These are phyloP conservation scores for Yponomeuta malinellus DNA, from an alignment of 2,888 invertebrate genomes.

Conservation along the genomic window DNA sequence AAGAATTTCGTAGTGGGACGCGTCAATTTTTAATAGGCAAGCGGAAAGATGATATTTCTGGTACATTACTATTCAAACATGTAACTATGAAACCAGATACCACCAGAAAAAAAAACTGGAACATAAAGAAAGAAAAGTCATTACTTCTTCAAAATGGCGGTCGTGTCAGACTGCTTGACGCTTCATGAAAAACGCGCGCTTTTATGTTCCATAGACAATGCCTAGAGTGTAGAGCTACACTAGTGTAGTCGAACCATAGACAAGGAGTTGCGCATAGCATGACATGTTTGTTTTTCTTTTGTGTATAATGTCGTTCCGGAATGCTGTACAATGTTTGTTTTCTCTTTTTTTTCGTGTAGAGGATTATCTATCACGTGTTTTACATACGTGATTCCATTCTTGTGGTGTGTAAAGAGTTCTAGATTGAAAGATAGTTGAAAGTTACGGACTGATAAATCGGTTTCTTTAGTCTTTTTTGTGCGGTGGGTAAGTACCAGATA, in stretches of 20 bases:
- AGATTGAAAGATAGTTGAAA: background rate
- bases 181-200: conserved; percentile 31
- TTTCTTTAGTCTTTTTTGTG: background rate
- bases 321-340: conserved; percentile 18
- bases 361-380: conserved; percentile 10
- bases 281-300: conserved; percentile 18
- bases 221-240: background rate
- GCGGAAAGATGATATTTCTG: background rate
- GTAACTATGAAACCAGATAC: background rate
- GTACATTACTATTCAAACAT: background rate
- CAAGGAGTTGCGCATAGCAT: conserved; percentile 20
- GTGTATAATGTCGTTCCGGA: conserved; percentile 1
- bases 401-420: background rate
- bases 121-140: background rate
- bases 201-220: conserved; percentile 27
- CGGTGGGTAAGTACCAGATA: too few species aligned
- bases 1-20: background rate
- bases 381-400: conserved; percentile 3
- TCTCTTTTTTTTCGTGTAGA: conserved; percentile 13
- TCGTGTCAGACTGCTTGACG: conserved; percentile 52
- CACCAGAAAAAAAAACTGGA: background rate
- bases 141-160: conserved; percentile 25
- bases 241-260: conserved; percentile 31
- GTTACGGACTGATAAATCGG: conserved; percentile 1
- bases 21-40: background rate